Conservation (phyloP, 2,888 invertebrate species). For the Drosophila limbata region DNA sequence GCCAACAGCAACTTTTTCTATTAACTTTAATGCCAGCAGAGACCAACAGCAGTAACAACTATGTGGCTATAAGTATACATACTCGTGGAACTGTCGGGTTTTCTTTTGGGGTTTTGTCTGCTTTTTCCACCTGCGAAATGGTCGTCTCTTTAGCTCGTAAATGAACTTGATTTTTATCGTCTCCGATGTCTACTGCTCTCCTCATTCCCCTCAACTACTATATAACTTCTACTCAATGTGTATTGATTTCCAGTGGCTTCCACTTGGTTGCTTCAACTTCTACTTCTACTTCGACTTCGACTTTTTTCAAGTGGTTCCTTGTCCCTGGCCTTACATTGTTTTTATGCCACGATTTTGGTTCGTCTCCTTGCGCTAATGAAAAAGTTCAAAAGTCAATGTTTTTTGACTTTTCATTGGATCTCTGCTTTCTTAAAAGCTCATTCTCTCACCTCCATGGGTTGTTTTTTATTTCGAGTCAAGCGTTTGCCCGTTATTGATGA, state of each 20-base stretch:
- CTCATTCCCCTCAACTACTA: not conserved
- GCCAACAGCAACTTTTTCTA: slow-evolving; percentile 81
- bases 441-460: not conserved
- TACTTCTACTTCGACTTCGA: slow-evolving; percentile 63
- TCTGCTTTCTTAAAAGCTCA: slow-evolving; percentile 46
- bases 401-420: slow-evolving; percentile 52
- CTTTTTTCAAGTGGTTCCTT: slow-evolving; percentile 47
- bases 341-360: slow-evolving; percentile 57
- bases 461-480: slow-evolving; percentile 38
- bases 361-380: slow-evolving; percentile 67
- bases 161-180: slow-evolving; percentile 81
- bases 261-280: slow-evolving; percentile 71
- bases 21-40: slow-evolving; percentile 77
- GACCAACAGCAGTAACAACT: slow-evolving; percentile 55
- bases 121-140: slow-evolving; percentile 59
- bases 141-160: slow-evolving; percentile 69
- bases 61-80: slow-evolving; percentile 44
- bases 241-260: slow-evolving; percentile 75
- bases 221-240: slow-evolving; percentile 34
- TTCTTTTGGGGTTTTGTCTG: slow-evolving; percentile 36
- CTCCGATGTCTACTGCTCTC: slow-evolving; percentile 24
- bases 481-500: slow-evolving; percentile 67
- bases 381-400: slow-evolving; percentile 79
- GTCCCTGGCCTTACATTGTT: slow-evolving; percentile 58
- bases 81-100: slow-evolving; percentile 30